Percentiles rank a stretch among this genome's conserved stretches.
These are phyloP conservation scores for Plebejus argus DNA, from an alignment of 2,888 invertebrate genomes.

Conservation along the genomic window DNA sequence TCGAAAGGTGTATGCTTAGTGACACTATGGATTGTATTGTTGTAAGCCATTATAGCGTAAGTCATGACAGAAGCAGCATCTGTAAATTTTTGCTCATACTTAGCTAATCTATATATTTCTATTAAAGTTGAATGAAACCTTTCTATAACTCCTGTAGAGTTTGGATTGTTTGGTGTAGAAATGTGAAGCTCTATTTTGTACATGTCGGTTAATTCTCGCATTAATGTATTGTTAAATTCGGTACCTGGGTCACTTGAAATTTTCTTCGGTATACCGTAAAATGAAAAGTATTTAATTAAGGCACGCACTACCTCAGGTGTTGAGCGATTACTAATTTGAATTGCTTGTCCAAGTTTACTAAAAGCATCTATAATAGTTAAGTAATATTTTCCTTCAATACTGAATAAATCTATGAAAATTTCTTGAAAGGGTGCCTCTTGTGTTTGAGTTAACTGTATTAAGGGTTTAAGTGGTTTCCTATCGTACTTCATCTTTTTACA, in stretches of 20 bases:
- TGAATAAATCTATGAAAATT: slow-evolving; percentile 41
- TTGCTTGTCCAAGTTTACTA: slow-evolving; percentile 42
- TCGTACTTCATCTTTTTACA: slow-evolving; percentile 41
- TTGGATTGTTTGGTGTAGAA: slow-evolving; percentile 44
- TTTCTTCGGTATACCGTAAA: slow-evolving; percentile 43
- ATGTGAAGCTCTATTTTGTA: slow-evolving; percentile 46
- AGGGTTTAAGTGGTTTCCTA: slow-evolving; percentile 43
- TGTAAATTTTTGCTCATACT: slow-evolving; percentile 42
- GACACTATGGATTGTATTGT: slow-evolving; percentile 38
- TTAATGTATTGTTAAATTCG: slow-evolving; percentile 47
- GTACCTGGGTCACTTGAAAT: slow-evolving; percentile 45
- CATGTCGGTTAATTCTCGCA: slow-evolving; percentile 29
- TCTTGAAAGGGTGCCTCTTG: slow-evolving; percentile 43
- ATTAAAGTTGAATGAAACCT: slow-evolving; percentile 43
- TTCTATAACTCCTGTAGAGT: slow-evolving; percentile 44
- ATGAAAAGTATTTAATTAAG: slow-evolving; percentile 40
- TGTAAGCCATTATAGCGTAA: slow-evolving; percentile 37
- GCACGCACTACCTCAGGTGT: slow-evolving; percentile 38
- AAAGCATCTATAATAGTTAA: slow-evolving; percentile 41
- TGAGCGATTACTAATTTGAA: slow-evolving; percentile 36
- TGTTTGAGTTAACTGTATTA: slow-evolving; percentile 45
- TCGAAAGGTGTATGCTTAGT: slow-evolving; percentile 45
- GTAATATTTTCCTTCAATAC: slow-evolving; percentile 39
- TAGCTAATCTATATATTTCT: slow-evolving; percentile 46
- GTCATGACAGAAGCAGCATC: slow-evolving; percentile 45